phyloP scores from a whole-genome alignment of 2,113 vertebrate genomes.

The Brevimyrus niger region DNA sequence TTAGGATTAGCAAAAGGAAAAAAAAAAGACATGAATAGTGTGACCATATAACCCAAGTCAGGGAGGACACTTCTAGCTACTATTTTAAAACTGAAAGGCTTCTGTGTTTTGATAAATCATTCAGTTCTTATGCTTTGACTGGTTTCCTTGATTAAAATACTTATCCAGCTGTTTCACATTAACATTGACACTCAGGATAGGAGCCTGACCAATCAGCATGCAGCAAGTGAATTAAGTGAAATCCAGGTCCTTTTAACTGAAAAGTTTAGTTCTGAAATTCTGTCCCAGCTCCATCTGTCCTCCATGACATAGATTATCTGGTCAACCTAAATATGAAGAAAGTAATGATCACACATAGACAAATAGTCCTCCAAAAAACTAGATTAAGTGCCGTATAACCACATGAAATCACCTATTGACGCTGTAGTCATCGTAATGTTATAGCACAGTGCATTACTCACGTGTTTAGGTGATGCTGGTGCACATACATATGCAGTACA shows the following conservation, averaged over 20 bases:
- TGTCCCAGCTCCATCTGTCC: no score
- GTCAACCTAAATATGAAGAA: background rate
- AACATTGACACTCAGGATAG: background rate
- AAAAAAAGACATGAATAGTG: background rate
- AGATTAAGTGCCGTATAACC: background rate
- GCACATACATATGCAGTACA: no score
- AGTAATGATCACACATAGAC: background rate
- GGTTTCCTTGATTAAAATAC: background rate
- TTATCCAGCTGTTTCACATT: background rate
- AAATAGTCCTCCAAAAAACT: background rate
- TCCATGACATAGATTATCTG: no score
- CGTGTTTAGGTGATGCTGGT: no score
- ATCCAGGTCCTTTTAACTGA: no score
- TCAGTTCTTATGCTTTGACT: background rate
- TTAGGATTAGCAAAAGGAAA: background rate
- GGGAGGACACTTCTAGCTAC: background rate
- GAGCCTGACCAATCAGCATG: background rate
- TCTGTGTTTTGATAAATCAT: background rate
- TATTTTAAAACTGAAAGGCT: background rate
- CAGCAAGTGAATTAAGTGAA: no score
- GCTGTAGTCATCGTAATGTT: background rate
- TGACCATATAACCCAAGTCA: background rate
- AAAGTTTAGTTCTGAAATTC: no score
- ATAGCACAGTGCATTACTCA: background rate
- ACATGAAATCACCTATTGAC: no score